Percentiles rank a stretch among this genome's conserved stretches.
Evolutionary conservation across 2,113 vertebrate species (phyloP).

Genomic region (Onychostoma macrolepis): DNA sequence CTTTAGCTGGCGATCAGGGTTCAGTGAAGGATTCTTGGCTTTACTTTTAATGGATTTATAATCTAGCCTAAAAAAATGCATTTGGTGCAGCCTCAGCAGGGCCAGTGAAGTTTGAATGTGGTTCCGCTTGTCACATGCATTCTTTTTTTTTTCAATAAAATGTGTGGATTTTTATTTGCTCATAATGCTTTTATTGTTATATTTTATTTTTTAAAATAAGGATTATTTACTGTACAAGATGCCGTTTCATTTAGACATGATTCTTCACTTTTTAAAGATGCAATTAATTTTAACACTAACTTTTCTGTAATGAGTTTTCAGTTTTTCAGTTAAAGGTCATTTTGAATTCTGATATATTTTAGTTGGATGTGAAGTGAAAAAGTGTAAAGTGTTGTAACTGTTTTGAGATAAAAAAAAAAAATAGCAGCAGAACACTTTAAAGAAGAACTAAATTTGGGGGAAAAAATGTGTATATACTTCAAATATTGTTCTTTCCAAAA

Average conservation of each 20-base stretch:
- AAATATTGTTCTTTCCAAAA: no score
- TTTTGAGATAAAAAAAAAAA: not conserved
- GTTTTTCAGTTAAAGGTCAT: not conserved
- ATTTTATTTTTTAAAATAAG: not conserved
- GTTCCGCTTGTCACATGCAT: not conserved
- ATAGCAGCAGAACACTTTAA: no score
- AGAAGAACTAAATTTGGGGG: no score
- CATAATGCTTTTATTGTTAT: not conserved
- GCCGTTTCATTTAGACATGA: not conserved
- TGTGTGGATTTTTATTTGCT: not conserved
- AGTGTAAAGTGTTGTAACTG: not conserved
- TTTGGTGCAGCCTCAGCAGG: not conserved
- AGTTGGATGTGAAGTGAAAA: not conserved
- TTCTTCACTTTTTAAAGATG: not conserved
- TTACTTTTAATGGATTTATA: constrained; percentile 35
- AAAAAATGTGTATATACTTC: no score
- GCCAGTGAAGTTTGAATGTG: not conserved
- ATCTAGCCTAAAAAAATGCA: constrained; percentile 17
- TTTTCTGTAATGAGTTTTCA: not conserved
- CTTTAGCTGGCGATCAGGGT: constrained; percentile 35
- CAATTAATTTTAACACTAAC: not conserved
- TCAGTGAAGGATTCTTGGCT: constrained; percentile 10
- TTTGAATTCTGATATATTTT: not conserved
- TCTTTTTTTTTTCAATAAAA: not conserved
- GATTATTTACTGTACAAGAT: not conserved